A percentile compares a stretch with the other conserved stretches of the same genome.
phyloP scores from a whole-genome alignment of 2,113 vertebrate species.

The Galbula dea region DNA sequence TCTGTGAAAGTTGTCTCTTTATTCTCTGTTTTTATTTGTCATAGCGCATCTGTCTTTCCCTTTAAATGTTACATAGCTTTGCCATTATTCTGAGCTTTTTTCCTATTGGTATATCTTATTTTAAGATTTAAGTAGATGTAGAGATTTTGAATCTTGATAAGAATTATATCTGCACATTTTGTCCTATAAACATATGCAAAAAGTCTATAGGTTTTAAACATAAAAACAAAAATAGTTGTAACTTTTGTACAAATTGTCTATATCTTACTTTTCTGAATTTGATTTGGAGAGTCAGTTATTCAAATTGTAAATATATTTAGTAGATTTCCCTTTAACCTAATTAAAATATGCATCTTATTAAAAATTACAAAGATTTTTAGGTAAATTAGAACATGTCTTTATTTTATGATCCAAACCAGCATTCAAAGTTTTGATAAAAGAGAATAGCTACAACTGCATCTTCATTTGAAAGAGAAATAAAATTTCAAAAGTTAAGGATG shows the following conservation, averaged over 20 bases:
- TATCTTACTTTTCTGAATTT: background rate
- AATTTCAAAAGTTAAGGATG: background rate
- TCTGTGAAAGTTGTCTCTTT: background rate
- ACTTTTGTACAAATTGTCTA: background rate
- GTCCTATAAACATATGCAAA: background rate
- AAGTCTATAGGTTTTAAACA: background rate
- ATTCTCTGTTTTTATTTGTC: background rate
- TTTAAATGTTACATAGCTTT: background rate
- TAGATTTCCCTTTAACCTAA: background rate
- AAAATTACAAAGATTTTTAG: constrained; percentile 38
- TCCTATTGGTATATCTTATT: background rate
- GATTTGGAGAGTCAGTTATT: background rate
- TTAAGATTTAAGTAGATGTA: background rate
- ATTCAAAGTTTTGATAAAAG: constrained; percentile 19
- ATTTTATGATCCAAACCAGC: constrained; percentile 28
- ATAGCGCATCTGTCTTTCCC: background rate
- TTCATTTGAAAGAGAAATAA: background rate
- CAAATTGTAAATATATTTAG: background rate
- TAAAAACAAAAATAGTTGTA: background rate
- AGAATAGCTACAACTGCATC: background rate
- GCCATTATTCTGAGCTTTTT: background rate
- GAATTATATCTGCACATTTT: background rate
- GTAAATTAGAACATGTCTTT: background rate
- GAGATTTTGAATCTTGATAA: background rate
- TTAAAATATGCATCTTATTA: constrained; percentile 29